Evolutionary conservation across 2,888 invertebrate species (phyloP).

Genomic region (Trachelus tabidus): DNA sequence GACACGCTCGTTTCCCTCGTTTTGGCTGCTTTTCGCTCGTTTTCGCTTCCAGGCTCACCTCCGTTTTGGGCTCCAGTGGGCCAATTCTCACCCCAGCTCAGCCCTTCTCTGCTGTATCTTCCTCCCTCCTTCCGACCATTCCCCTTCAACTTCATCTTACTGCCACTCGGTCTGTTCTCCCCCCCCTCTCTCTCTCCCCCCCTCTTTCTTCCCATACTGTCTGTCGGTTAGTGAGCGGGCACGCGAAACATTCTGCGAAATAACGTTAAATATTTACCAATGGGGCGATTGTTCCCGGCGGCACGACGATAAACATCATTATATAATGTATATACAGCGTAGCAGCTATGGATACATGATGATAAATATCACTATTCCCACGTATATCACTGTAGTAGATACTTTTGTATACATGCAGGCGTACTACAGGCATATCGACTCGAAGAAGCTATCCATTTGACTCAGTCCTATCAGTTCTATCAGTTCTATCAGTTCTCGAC

Average conservation of each 20-base stretch:
- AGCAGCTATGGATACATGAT: too few species aligned
- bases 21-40: not conserved
- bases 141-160: conserved; percentile 23
- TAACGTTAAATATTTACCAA: conserved; percentile 66
- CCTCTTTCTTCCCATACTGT: not conserved
- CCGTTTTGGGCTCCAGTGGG: conserved; percentile 32
- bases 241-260: conserved; percentile 64
- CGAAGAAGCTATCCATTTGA: too few species aligned
- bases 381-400: too few species aligned
- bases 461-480: too few species aligned
- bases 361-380: too few species aligned
- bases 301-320: conserved; percentile 65
- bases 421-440: too few species aligned
- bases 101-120: conserved; percentile 9
- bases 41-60: conserved; percentile 17
- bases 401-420: too few species aligned
- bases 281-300: conserved; percentile 56
- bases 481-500: too few species aligned
- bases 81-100: conserved; percentile 47
- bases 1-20: conserved; percentile 5
- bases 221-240: not conserved
- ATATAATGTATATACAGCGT: conserved; percentile 62
- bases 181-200: conserved; percentile 12
- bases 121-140: not conserved
- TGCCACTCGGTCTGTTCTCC: not conserved